A percentile compares a stretch with the other conserved stretches of the same genome.
These are phyloP conservation scores for Oryctes rhinoceros DNA, from an alignment of 1,140 invertebrate species.

Conservation along the genomic window DNA sequence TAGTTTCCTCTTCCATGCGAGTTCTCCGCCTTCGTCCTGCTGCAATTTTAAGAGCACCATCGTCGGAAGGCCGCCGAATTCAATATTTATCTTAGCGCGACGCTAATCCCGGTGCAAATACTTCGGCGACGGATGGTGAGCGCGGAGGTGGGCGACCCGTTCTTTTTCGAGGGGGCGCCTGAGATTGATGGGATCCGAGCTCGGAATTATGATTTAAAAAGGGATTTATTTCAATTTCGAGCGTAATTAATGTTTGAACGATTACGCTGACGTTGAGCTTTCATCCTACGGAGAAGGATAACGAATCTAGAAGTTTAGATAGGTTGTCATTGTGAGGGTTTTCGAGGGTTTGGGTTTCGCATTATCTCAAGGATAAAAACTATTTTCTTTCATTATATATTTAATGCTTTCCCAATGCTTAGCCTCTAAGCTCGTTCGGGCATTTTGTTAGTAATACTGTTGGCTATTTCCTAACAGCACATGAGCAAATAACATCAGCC, in stretches of 20 bases:
- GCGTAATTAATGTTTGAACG: slow-evolving; percentile 20
- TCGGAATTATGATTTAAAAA: slow-evolving; percentile 14
- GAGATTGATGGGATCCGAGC: slow-evolving; percentile 16
- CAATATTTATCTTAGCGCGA: neutral
- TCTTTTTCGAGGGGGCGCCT: neutral
- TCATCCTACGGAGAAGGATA: neutral
- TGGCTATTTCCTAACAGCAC: no score
- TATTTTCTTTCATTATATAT: no score
- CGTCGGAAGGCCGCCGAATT: neutral
- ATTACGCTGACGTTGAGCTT: neutral
- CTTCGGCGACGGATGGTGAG: neutral
- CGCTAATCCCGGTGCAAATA: slow-evolving; percentile 5
- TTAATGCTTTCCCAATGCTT: no score
- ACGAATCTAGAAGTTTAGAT: neutral
- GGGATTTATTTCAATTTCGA: slow-evolving; percentile 11
- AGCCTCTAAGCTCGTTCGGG: no score
- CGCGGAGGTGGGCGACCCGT: neutral
- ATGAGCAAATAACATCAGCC: no score
- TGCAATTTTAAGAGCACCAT: neutral
- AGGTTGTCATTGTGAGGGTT: neutral
- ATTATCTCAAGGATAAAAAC: no score
- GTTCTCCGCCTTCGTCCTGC: neutral
- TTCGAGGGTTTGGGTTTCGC: neutral
- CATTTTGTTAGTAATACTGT: no score
- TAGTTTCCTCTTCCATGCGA: neutral